Evolutionary conservation across 2,888 invertebrate genomes (phyloP).

Genomic region (Punctoribates punctum): DNA sequence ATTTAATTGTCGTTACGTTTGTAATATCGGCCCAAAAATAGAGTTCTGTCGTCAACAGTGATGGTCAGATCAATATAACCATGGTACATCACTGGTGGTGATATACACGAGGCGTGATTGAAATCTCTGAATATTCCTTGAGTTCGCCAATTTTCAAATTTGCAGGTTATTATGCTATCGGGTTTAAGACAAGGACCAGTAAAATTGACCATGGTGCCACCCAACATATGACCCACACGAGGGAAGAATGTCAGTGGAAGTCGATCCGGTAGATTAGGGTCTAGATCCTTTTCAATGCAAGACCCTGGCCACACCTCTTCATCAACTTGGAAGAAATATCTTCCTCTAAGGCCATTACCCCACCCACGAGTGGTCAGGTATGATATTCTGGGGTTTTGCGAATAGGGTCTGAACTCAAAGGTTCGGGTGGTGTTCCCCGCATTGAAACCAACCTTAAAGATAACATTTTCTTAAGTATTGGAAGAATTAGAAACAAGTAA

Average conservation of each 20-base stretch:
- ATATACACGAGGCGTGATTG: constrained; percentile 83
- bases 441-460: constrained; percentile 74
- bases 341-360: constrained; percentile 80
- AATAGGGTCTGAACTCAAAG: constrained; percentile 84
- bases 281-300: constrained; percentile 59
- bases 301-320: constrained; percentile 89
- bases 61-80: constrained; percentile 83
- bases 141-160: constrained; percentile 51
- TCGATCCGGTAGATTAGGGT: constrained; percentile 48
- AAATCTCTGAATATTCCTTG: constrained; percentile 55
- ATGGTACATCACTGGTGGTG: constrained; percentile 78
- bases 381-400: constrained; percentile 76
- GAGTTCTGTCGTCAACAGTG: constrained; percentile 72
- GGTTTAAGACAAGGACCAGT: constrained; percentile 89
- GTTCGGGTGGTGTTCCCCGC: constrained; percentile 89
- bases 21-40: constrained; percentile 85
- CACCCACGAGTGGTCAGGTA: constrained; percentile 79
- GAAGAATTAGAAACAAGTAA: not conserved
- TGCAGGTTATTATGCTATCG: constrained; percentile 65
- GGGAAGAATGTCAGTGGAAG: constrained; percentile 82
- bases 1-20: constrained; percentile 63
- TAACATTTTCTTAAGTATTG: not conserved
- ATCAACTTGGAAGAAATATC: constrained; percentile 91
- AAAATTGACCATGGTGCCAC: constrained; percentile 91
- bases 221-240: constrained; percentile 94